Evolutionary conservation across 2,797 vertebrate species (phyloP), one percentile per base, ranked within the genome.

Genomic region (Syngnathus rostellatus): DNA sequence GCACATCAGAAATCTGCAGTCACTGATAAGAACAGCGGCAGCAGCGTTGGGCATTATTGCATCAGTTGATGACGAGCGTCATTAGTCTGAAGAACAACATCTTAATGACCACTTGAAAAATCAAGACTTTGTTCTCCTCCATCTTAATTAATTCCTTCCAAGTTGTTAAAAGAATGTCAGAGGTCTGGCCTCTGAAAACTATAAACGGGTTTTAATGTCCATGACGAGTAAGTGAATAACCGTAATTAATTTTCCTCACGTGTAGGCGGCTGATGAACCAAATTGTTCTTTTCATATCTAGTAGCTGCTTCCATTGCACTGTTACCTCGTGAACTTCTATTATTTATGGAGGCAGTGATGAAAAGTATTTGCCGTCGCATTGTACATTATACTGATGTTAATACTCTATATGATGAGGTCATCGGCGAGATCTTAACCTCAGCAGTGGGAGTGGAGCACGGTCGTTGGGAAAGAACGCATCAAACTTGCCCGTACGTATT

Each of bases 11-110:
- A 69, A 78, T 80, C 62, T 73, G 78, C 74, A 76, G 63, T 77
- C 74, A 69, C 71, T 69, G 70, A 81, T 73, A 79, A 81, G 81
- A 77, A 76, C 79, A 83, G 73, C 67, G 78, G 53, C 79, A 83
- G 73, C 67, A 79, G 53, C 67, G 70, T 86, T 86, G 64, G 77
- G 66, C 74, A 72, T 81, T 71, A 76, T 89, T 87, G 81, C 85
- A 83, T 89, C 77, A 87, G 68, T 84, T 80, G 65, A 73, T 65
- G 70, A 65, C 64, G 64, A 80, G 74, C 65, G 72, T 73, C 19
- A 72, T 77, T 75, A 75, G 72, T 78, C 79, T 45, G 12, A 59
- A 79, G 80, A 46, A 37, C 25, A 64, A 37, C 9, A 50, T 50
- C 17, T 74, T 67, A 79, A 65, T 83, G 74, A 80, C 77, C 77